A percentile compares a stretch with the other conserved stretches of the same genome.
phyloP scores from a whole-genome alignment of 2,113 vertebrate genomes.

The Gila orcuttii region DNA sequence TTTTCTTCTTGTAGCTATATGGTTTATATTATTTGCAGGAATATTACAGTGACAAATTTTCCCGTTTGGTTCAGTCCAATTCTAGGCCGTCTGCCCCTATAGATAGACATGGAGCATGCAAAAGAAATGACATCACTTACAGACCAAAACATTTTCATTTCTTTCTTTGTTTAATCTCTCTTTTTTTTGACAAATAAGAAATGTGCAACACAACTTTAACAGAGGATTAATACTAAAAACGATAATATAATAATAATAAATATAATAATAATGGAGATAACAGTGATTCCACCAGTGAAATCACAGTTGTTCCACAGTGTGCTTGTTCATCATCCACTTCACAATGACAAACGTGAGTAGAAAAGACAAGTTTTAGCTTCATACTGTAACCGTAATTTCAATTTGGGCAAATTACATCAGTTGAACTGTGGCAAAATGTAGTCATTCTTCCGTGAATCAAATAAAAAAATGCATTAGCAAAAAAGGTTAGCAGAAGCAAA shows the following conservation, averaged over 20 bases:
- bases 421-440: neutral
- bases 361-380: slow-evolving; percentile 43
- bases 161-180: neutral
- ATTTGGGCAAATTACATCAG: neutral
- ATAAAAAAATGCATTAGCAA: neutral
- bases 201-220: slow-evolving; percentile 40
- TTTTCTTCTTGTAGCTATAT: neutral
- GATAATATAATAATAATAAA: slow-evolving; percentile 22
- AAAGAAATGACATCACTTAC: neutral
- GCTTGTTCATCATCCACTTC: slow-evolving; percentile 11
- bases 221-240: slow-evolving; percentile 27
- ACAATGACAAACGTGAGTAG: slow-evolving; percentile 46
- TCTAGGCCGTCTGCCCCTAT: neutral
- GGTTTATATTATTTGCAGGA: neutral
- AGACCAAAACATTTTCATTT: neutral
- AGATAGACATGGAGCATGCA: neutral
- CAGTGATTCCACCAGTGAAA: slow-evolving; percentile 52
- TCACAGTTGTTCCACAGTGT: slow-evolving; percentile 31
- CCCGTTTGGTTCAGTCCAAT: neutral
- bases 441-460: neutral
- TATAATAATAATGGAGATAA: slow-evolving; percentile 20
- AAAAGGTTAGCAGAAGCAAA: neutral
- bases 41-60: neutral
- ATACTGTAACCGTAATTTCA: neutral
- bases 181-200: slow-evolving; percentile 4